Evolutionary conservation across 2,888 invertebrate genomes (phyloP).

Genomic region (Nephrotoma appendiculata): DNA sequence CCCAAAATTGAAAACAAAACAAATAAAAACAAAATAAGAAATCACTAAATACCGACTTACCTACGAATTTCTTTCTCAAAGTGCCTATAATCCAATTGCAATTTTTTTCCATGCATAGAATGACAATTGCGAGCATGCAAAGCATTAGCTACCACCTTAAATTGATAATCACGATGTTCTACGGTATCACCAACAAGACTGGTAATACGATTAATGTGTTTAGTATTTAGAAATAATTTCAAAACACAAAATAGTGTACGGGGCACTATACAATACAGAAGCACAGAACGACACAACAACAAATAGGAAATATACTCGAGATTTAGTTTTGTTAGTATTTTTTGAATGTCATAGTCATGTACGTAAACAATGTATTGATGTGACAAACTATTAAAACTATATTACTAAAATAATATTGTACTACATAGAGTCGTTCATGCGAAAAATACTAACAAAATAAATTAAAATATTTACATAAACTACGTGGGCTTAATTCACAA

Average conservation of each 20-base stretch:
- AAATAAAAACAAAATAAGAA: background rate
- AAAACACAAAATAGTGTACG: background rate
- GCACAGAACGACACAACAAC: background rate
- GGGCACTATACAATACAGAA: background rate
- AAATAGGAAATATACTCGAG: background rate
- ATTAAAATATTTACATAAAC: background rate
- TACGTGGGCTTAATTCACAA: background rate
- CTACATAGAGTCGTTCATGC: background rate
- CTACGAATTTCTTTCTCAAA: background rate
- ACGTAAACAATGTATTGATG: background rate
- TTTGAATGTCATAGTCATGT: background rate
- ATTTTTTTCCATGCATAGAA: background rate
- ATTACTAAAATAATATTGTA: background rate
- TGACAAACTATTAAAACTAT: background rate
- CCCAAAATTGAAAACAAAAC: background rate
- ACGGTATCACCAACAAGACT: conserved; percentile 8
- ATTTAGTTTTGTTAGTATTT: background rate
- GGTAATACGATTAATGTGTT: conserved; percentile 5
- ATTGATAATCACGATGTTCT: conserved; percentile 4
- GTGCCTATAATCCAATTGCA: background rate
- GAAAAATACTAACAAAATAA: background rate
- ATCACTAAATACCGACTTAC: background rate
- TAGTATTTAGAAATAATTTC: background rate
- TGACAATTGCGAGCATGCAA: background rate
- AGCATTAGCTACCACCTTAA: conserved; percentile 7